Percentiles rank a stretch among this genome's conserved stretches.
Conservation (phyloP, 2,888 invertebrate species). For the Notodonta ziczac region DNA sequence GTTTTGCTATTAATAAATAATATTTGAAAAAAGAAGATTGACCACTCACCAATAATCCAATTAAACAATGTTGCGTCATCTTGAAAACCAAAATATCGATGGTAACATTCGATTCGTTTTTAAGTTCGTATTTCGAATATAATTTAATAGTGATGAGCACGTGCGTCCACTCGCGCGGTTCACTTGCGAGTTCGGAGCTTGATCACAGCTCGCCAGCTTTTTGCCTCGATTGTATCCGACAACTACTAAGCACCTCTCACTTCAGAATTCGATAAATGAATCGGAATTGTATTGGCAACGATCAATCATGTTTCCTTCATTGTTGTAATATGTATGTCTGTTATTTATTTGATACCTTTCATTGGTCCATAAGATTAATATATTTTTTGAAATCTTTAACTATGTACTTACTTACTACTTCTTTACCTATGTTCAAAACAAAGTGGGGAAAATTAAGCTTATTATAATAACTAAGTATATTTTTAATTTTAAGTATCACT, state of each 20-base stretch:
- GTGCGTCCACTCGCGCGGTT: conserved; percentile 49
- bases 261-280: neutral
- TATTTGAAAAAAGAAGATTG: conserved; percentile 4
- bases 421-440: too few relatives aligned
- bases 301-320: neutral
- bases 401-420: too few relatives aligned
- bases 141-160: conserved; percentile 39
- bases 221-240: conserved; percentile 46
- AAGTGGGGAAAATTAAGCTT: too few relatives aligned
- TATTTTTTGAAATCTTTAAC: too few relatives aligned
- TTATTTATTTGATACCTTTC: too few relatives aligned
- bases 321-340: neutral
- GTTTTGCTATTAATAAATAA: neutral
- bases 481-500: too few relatives aligned
- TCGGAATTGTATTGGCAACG: neutral
- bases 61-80: conserved; percentile 51
- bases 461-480: too few relatives aligned
- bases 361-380: too few relatives aligned
- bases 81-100: conserved; percentile 32
- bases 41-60: conserved; percentile 59
- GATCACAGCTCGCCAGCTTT: conserved; percentile 55
- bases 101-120: conserved; percentile 32
- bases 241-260: conserved; percentile 5
- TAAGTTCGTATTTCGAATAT: conserved; percentile 18
- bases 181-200: conserved; percentile 55